Evolutionary conservation across 2,113 vertebrate species (phyloP).

Genomic region (Electrona antarctica): DNA sequence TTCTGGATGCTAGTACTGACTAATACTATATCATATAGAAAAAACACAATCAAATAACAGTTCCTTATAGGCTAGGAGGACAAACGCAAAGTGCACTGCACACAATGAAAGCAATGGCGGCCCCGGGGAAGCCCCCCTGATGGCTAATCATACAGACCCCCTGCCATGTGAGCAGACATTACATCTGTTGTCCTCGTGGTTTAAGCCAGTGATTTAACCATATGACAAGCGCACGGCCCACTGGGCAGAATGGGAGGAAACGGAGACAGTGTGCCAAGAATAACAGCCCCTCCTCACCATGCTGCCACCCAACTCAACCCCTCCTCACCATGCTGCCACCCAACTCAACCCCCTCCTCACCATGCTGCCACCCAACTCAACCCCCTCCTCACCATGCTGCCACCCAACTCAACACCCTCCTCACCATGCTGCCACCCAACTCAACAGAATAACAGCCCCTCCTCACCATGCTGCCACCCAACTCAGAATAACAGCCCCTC

Average conservation of each 20-base stretch:
- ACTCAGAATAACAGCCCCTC: conserved; percentile 9
- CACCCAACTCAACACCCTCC: not conserved
- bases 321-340: conserved; percentile 6
- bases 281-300: conserved; percentile 18
- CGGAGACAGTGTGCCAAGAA: conserved; percentile 28
- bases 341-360: not conserved
- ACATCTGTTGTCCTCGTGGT: conserved; percentile 31
- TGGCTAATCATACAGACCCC: conserved; percentile 24
- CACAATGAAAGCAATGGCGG: conserved; percentile 5
- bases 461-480: conserved; percentile 2
- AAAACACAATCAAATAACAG: not conserved
- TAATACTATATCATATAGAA: too few species aligned
- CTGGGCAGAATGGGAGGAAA: conserved; percentile 36
- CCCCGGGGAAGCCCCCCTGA: not conserved
- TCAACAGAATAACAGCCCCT: conserved; percentile 10
- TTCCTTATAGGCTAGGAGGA: not conserved
- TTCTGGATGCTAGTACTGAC: not conserved
- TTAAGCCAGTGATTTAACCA: conserved; percentile 33
- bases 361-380: not conserved
- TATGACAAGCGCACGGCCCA: conserved; percentile 34
- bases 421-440: conserved; percentile 1
- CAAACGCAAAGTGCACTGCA: conserved; percentile 7
- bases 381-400: conserved; percentile 9
- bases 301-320: not conserved
- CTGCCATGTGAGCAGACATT: conserved; percentile 26